These are phyloP conservation scores for Ifrita kowaldi DNA, from an alignment of 2,113 vertebrate genomes.

Conservation along the genomic window DNA sequence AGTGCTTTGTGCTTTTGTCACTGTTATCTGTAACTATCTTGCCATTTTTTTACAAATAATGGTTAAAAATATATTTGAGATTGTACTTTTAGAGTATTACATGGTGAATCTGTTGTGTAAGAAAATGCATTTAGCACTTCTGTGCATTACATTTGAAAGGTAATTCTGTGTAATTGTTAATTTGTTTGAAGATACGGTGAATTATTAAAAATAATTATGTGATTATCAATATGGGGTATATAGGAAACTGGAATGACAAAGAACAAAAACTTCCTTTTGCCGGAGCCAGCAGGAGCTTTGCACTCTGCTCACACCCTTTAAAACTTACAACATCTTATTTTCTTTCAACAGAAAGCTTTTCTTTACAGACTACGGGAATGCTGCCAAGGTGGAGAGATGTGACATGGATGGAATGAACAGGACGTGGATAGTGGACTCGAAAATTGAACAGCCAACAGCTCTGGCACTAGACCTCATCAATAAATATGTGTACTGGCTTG, in stretches of 20 bases:
- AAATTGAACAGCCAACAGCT: constrained; percentile 88
- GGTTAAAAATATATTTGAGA: neutral
- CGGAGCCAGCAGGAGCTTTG: constrained; percentile 22
- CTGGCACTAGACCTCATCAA: constrained; percentile 88
- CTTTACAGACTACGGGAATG: constrained; percentile 92
- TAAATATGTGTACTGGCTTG: constrained; percentile 95
- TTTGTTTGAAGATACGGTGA: neutral
- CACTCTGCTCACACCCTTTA: neutral
- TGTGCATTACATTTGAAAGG: neutral
- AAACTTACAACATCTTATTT: constrained; percentile 56
- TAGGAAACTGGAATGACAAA: constrained; percentile 6
- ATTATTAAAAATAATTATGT: constrained; percentile 4
- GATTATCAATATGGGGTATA: neutral
- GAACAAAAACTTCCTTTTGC: constrained; percentile 28
- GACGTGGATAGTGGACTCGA: constrained; percentile 85
- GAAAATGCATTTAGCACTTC: neutral
- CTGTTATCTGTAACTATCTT: neutral
- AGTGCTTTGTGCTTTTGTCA: constrained; percentile 7
- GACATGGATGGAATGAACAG: constrained; percentile 96
- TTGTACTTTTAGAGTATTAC: neutral
- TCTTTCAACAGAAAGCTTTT: constrained; percentile 91
- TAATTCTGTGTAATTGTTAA: neutral
- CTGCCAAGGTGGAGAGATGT: constrained; percentile 92
- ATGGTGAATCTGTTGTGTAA: neutral
- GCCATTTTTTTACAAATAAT: neutral